phyloP scores from a whole-genome alignment of 2,797 vertebrate species.

The Oophaga sylvatica region DNA sequence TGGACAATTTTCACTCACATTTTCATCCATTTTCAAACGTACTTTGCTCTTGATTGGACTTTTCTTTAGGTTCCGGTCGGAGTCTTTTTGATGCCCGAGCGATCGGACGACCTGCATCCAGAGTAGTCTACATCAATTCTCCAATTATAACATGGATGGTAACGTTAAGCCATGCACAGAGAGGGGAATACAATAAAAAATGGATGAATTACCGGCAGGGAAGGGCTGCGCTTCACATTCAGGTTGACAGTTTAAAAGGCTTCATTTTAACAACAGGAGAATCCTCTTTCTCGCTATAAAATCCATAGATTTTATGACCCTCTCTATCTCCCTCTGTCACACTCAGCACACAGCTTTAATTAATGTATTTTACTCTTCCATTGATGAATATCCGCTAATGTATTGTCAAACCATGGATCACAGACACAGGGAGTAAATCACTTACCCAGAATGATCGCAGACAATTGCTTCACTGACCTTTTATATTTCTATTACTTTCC shows the following conservation, averaged over 20 bases:
- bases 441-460: background rate
- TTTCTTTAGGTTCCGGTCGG: background rate
- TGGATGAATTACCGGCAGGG: background rate
- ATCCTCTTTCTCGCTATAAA: slow-evolving; percentile 8
- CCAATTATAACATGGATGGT: background rate
- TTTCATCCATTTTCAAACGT: too few species aligned
- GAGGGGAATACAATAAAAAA: background rate
- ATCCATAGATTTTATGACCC: slow-evolving; percentile 12
- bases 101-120: background rate
- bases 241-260: background rate
- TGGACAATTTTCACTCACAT: too few species aligned
- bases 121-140: background rate
- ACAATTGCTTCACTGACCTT: background rate
- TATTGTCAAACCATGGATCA: slow-evolving; percentile 14
- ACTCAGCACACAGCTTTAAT: background rate
- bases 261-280: slow-evolving; percentile 13
- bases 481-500: background rate
- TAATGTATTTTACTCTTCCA: background rate
- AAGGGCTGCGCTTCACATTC: background rate
- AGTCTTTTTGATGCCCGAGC: background rate
- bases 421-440: background rate
- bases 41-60: background rate
- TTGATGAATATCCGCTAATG: slow-evolving; percentile 12
- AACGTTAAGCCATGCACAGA: background rate
- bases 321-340: slow-evolving; percentile 18